Evolutionary conservation across 2,888 invertebrate species (phyloP), one percentile per base, ranked within the genome.

Genomic region (Parnassius orleans): DNA sequence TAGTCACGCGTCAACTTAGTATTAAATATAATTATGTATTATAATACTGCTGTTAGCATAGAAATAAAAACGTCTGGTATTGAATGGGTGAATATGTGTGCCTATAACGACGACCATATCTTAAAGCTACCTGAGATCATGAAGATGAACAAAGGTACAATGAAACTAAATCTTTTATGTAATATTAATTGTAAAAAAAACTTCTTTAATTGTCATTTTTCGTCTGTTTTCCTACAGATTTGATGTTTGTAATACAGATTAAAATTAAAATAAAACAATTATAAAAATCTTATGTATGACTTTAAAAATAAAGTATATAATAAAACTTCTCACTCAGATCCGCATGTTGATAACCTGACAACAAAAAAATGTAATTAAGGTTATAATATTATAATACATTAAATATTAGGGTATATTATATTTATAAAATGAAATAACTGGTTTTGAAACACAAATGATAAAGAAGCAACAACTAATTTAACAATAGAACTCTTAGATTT

Each of bases 1-100:
- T 74, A 84, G 90, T 90, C 90, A 91, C 90, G 90, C 88, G 87
- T 83, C 84, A 77, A 84, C 79, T 84, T 78, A 78, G 79, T 83
- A 84, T 82, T 84, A 84, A 80, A 83, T 73, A 81, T 87, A 81
- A 84, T 83, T 86, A 83, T 81, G 79, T 87, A 87, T 87, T 84
- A 83, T 46, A 46, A 46, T 85, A 81, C 83, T 84, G 85, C 87
- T 83, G 86, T 83, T 84, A 76, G 82, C 78, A 85, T 85, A 84
- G 83, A 82, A 83, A 86, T 63, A 56, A 63, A 63, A 59, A 56
- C 56, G 55, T 63, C 82, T 77, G 79, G 77, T 77, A 74, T 70
- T 72, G 59, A 63, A 63, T 59, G 52, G 43, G 33, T 33, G 33
- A 33, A 33, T 33, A 9, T 33, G 53, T 33, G 19, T 15, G 48